Evolutionary conservation across 2,888 invertebrate species (phyloP), one percentile per base, ranked within the genome.

Genomic region (Frankliniella intonsa): DNA sequence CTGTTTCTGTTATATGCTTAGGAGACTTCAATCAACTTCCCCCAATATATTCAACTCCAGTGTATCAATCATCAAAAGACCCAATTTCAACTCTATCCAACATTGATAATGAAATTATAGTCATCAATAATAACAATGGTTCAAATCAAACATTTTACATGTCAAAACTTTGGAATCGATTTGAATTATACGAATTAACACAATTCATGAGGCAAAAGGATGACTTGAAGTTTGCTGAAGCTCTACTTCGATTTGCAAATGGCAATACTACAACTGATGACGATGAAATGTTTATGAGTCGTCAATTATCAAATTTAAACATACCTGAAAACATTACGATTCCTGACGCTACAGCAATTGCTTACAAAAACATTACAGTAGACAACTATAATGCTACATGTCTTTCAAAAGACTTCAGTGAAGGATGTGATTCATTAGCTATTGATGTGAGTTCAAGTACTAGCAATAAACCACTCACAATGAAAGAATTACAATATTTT

Each of bases 141-240:
- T 38, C n/a, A 14, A n/a, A 14, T 7, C 62, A 17, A 17, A 62
- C 11, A 62, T 62, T 62, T 62, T 62, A 62, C 14, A 10, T 62
- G 62, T 62, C 14, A 7, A 17, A 62, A 27, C 81, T 83, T 55
- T 85, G 84, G 84, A 80, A 82, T 9, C 27, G 49, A 50, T 84
- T 84, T 65, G 17, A 80, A 14, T 81, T 82, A 80, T 84, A 81
- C 55, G 82, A 82, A 51, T 80, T 84, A 49, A 84, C 84, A 62
- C 82, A 84, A 83, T 84, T 84, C n/a, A 84, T 84, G 84, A 62
- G 84, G 12, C 85, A 84, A 81, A 82, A 83, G 82, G 85, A 84
- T 79, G 84, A 84, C 69, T 50, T 50, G n/a, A 22, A 49, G 25
- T 84, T 84, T 82, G 82, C 84, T 17, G 51, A 81, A 76, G 82